A percentile compares a stretch with the other conserved stretches of the same genome.
These are phyloP conservation scores for Drosophila lini DNA, from an alignment of 1,140 invertebrate species.

Conservation along the genomic window DNA sequence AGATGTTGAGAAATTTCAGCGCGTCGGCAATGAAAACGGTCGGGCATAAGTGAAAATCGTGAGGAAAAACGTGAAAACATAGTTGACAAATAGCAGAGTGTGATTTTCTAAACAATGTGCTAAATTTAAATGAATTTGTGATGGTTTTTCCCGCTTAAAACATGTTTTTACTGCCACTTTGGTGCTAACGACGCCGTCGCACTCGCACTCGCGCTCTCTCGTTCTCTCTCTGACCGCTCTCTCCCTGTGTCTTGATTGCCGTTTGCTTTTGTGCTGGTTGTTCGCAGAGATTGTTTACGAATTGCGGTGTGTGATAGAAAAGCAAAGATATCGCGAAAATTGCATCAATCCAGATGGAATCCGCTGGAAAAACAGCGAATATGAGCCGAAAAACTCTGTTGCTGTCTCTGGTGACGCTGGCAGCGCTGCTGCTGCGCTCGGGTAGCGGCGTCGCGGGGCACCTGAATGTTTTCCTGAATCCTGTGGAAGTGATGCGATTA, in stretches of 20 bases:
- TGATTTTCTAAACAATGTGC: constrained; percentile 1
- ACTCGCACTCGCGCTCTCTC: constrained; percentile 34
- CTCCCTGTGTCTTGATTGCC: constrained; percentile 5
- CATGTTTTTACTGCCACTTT: constrained; percentile 21
- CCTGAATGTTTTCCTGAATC: constrained; percentile 84
- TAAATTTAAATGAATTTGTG: background rate
- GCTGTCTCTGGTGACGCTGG: constrained; percentile 49
- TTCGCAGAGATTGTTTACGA: constrained; percentile 69
- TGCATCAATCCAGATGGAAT: constrained; percentile 45
- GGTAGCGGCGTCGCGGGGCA: constrained; percentile 65
- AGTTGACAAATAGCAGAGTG: constrained; percentile 11
- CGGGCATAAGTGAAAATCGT: constrained; percentile 11
- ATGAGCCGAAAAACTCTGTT: constrained; percentile 39
- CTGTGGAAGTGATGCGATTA: constrained; percentile 84
- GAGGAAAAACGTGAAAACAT: constrained; percentile 14
- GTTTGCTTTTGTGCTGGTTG: constrained; percentile 49
- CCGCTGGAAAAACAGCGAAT: constrained; percentile 39
- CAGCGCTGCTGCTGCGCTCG: constrained; percentile 51
- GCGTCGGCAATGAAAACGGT: constrained; percentile 12
- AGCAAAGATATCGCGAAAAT: constrained; percentile 52
- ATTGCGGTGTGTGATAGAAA: constrained; percentile 68
- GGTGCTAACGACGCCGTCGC: constrained; percentile 42
- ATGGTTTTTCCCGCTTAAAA: constrained; percentile 13
- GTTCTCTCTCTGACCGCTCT: constrained; percentile 47
- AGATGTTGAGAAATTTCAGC: constrained; percentile 12